Conservation (phyloP, 2,888 invertebrate genomes). For the Pogonocherus hispidulus region DNA sequence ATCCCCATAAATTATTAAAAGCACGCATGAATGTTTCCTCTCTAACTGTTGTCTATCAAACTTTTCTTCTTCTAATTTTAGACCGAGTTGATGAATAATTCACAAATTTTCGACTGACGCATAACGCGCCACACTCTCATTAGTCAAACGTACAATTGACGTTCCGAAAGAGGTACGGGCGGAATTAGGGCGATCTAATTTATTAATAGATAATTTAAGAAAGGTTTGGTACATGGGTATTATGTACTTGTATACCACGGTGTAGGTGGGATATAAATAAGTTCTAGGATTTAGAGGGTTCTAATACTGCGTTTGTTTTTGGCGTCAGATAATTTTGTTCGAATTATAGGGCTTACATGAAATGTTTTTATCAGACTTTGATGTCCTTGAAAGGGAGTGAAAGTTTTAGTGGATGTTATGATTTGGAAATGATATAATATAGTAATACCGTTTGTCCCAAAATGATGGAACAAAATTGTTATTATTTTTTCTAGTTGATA, state of each 20-base stretch:
- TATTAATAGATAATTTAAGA: neutral
- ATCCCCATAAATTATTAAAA: neutral
- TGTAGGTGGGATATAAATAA: no score
- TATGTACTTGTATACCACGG: neutral
- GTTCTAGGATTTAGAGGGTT: no score
- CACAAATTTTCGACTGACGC: slow-evolving; percentile 10
- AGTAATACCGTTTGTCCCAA: no score
- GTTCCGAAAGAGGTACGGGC: neutral
- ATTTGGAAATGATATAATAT: no score
- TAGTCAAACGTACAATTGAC: neutral
- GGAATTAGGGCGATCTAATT: neutral
- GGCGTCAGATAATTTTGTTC: no score
- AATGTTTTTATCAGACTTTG: no score
- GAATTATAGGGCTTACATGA: no score
- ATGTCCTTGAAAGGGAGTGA: no score
- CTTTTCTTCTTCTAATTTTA: slow-evolving; percentile 9
- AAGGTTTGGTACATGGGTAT: neutral
- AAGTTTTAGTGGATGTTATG: no score
- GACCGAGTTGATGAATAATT: neutral
- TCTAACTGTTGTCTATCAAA: slow-evolving; percentile 1
- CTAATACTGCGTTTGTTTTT: no score
- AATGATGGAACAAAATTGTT: no score
- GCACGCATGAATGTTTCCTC: neutral
- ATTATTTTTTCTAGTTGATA: no score
- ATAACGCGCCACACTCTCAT: neutral